Evolutionary conservation across 2,888 invertebrate genomes (phyloP).

Genomic region (Cephonodes hylas): DNA sequence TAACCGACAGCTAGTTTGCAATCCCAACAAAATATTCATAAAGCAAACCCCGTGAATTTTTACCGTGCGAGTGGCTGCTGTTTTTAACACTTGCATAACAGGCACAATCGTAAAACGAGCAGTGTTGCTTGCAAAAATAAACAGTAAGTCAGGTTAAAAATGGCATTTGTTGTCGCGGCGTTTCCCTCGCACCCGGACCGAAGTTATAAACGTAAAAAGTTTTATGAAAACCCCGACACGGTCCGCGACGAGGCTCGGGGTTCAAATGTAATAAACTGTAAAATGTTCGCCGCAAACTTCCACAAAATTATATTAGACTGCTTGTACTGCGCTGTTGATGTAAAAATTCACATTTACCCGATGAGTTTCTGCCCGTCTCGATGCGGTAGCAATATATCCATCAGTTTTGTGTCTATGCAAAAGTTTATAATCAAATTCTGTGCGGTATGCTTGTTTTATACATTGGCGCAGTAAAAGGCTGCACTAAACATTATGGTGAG

Average conservation of each 20-base stretch:
- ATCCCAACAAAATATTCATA: conserved; percentile 27
- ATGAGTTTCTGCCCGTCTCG: not conserved
- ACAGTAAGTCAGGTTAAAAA: conserved; percentile 47
- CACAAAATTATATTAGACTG: conserved; percentile 48
- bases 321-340: conserved; percentile 22
- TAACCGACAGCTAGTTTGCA: not conserved
- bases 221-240: conserved; percentile 61
- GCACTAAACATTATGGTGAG: no score
- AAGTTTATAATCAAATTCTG: no score
- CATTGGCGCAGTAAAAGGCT: no score
- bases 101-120: conserved; percentile 41
- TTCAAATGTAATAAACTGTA: conserved; percentile 63
- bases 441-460: no score
- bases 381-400: not conserved
- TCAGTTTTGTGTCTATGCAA: not conserved
- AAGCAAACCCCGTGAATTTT: conserved; percentile 15
- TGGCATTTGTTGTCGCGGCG: conserved; percentile 52
- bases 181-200: conserved; percentile 38
- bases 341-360: conserved; percentile 22
- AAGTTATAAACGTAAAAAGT: conserved; percentile 66
- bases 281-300: conserved; percentile 52
- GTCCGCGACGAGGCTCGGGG: conserved; percentile 39
- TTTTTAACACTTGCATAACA: conserved; percentile 33
- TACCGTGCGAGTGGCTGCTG: conserved; percentile 27
- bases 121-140: conserved; percentile 45